phyloP scores from a whole-genome alignment of 2,797 vertebrate species.

The Chloroceryle inda region DNA sequence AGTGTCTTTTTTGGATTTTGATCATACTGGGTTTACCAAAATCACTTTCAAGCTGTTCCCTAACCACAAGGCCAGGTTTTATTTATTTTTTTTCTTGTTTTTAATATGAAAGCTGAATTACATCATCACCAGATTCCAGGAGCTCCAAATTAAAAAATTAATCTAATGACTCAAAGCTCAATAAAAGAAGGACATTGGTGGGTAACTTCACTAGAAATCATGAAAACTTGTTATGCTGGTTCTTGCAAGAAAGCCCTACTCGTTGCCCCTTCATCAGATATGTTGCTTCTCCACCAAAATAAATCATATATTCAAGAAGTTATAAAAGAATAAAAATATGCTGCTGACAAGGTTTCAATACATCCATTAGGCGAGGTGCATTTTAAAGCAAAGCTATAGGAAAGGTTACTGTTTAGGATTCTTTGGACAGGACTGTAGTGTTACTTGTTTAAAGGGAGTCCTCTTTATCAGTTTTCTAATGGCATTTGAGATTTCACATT shows the following conservation, averaged over 20 bases:
- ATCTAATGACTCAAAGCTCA: not conserved
- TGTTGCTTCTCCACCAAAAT: not conserved
- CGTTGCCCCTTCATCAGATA: not conserved
- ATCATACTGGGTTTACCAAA: not conserved
- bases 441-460: not conserved
- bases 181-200: not conserved
- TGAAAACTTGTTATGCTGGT: not conserved
- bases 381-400: not conserved
- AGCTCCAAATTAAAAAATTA: not conserved
- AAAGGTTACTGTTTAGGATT: not conserved
- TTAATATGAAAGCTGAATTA: not conserved
- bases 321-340: not conserved
- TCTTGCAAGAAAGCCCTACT: not conserved
- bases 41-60: not conserved
- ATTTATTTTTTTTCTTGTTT: not conserved
- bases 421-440: accelerated
- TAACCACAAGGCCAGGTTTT: not conserved
- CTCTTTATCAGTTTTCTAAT: constrained; percentile 10
- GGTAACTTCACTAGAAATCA: not conserved
- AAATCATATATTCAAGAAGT: constrained; percentile 16
- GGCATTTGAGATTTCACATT: not conserved
- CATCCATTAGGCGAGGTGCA: not conserved
- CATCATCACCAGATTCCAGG: not conserved
- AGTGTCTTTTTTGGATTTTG: not conserved
- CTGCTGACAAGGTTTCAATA: not conserved